phyloP scores from a whole-genome alignment of 2,888 invertebrate species.

The Vandiemenella viatica region DNA sequence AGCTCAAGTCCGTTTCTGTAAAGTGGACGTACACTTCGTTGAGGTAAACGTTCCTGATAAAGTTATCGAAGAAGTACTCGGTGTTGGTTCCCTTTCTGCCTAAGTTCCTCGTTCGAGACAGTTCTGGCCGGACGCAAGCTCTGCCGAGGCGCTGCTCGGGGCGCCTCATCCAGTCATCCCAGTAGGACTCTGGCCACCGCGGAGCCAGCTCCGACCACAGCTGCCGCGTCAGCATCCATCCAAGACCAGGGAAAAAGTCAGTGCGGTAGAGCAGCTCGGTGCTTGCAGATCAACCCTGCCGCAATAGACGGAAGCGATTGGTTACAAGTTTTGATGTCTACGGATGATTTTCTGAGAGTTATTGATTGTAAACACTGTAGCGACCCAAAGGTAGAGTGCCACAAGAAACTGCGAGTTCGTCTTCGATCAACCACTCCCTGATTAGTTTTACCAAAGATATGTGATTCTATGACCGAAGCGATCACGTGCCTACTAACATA shows the following conservation, averaged over 20 bases:
- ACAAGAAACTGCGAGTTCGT: no score
- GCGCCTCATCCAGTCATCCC: neutral
- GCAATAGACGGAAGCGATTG: no score
- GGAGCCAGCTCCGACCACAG: neutral
- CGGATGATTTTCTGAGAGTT: no score
- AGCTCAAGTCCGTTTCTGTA: neutral
- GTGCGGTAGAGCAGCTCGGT: neutral
- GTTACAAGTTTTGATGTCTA: no score
- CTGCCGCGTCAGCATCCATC: neutral
- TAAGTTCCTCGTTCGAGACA: neutral
- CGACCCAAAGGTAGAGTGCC: no score
- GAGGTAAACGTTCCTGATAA: neutral
- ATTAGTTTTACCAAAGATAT: no score
- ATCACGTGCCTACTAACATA: no score
- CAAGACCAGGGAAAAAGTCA: neutral
- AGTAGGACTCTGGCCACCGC: neutral
- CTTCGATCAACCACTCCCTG: no score
- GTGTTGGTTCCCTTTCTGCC: neutral
- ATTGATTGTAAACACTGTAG: no score
- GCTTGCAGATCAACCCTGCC: no score
- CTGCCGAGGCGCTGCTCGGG: neutral
- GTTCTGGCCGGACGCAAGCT: neutral
- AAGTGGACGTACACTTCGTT: neutral
- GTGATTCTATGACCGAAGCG: no score
- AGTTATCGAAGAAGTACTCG: neutral